A percentile compares a stretch with the other conserved stretches of the same genome.
Conservation (phyloP, 1,140 invertebrate species). For the Pachyrhynchus sulphureomaculatus region DNA sequence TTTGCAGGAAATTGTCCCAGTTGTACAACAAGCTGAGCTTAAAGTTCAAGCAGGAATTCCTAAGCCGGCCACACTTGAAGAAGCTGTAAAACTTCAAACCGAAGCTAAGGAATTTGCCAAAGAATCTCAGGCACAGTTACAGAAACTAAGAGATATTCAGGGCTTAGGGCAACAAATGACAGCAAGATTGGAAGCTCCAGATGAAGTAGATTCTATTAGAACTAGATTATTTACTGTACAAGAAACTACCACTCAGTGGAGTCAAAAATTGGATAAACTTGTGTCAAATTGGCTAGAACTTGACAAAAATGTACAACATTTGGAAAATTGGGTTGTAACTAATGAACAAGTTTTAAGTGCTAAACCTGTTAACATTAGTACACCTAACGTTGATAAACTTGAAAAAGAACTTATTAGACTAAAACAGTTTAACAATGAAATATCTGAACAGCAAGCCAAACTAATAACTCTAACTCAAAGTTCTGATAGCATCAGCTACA, state of each 20-base stretch:
- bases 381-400: constrained; percentile 68
- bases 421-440: constrained; percentile 77
- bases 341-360: constrained; percentile 63
- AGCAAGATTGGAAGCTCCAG: constrained; percentile 69
- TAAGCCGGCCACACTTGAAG: constrained; percentile 73
- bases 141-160: constrained; percentile 70
- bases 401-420: constrained; percentile 70
- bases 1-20: constrained; percentile 79
- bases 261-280: constrained; percentile 74
- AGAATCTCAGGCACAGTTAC: constrained; percentile 75
- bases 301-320: constrained; percentile 68
- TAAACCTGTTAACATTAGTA: constrained; percentile 60
- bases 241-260: constrained; percentile 70
- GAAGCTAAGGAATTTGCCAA: constrained; percentile 68
- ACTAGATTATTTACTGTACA: constrained; percentile 77
- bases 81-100: constrained; percentile 75
- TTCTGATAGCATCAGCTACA: constrained; percentile 74
- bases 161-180: constrained; percentile 72
- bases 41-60: constrained; percentile 70
- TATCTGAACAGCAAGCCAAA: constrained; percentile 79
- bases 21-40: constrained; percentile 83
- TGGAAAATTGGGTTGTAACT: constrained; percentile 71
- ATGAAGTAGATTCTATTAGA: constrained; percentile 80
- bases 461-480: constrained; percentile 75
- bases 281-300: constrained; percentile 79